Percentiles rank a stretch among this genome's conserved stretches.
These are phyloP conservation scores for Athrips mouffetella DNA, from an alignment of 2,888 invertebrate species.

Conservation along the genomic window DNA sequence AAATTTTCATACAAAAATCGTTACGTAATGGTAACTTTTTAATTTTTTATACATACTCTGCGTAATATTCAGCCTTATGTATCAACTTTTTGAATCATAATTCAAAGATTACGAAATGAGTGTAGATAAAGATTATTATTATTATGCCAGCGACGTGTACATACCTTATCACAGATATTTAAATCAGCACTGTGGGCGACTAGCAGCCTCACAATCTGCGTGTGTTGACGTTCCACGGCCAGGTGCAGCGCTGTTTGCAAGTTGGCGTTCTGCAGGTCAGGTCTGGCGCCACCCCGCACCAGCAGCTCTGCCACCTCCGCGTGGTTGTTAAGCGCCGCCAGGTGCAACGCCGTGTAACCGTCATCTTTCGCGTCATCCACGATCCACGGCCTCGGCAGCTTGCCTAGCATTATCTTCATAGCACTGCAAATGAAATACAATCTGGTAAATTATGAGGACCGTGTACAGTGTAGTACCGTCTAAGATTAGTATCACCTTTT, in stretches of 20 bases:
- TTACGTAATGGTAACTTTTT: too few relatives aligned
- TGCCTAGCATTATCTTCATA: slow-evolving; percentile 95
- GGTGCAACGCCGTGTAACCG: slow-evolving; percentile 96
- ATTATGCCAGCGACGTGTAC: too few relatives aligned
- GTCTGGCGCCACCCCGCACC: slow-evolving; percentile 93
- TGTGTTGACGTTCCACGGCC: slow-evolving; percentile 97
- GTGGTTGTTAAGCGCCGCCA: slow-evolving; percentile 97
- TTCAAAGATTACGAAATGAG: too few relatives aligned
- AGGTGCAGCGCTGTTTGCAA: slow-evolving; percentile 95
- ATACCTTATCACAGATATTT: slow-evolving; percentile 96
- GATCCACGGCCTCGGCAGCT: slow-evolving; percentile 96
- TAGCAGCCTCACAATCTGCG: slow-evolving; percentile 96
- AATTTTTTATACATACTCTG: too few relatives aligned
- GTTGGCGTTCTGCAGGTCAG: slow-evolving; percentile 98
- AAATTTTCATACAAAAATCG: too few relatives aligned
- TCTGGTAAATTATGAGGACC: too few relatives aligned
- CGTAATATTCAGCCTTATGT: too few relatives aligned
- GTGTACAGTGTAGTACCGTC: too few relatives aligned
- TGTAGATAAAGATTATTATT: too few relatives aligned
- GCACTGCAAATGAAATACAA: slow-evolving; percentile 86
- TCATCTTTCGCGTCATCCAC: slow-evolving; percentile 99
- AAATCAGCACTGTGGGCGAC: slow-evolving; percentile 96
- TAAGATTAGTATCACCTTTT: too few relatives aligned
- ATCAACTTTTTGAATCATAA: too few relatives aligned
- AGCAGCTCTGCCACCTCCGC: slow-evolving; percentile 96